Conservation (phyloP, 2,888 invertebrate genomes). For the Oegoconia quadripuncta region DNA sequence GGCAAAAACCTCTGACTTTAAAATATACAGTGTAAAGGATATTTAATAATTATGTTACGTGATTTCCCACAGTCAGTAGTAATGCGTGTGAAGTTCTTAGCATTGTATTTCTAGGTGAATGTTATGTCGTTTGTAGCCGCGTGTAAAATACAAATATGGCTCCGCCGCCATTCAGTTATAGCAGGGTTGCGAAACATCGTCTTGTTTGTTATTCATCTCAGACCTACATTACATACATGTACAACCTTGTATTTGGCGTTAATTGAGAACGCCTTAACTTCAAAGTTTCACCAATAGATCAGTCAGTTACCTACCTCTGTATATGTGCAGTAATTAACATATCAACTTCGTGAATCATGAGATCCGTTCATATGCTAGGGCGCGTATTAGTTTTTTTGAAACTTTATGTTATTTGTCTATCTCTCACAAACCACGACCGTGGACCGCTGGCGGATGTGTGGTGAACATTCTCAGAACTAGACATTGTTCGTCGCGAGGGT, state of each 20-base stretch:
- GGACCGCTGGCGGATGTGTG: no score
- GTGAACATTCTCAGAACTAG: no score
- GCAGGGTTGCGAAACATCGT: conserved; percentile 53
- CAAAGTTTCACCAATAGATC: conserved; percentile 23
- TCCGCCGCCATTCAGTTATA: conserved; percentile 43
- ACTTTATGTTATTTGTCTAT: no score
- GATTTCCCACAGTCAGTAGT: conserved; percentile 47
- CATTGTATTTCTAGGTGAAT: conserved; percentile 63
- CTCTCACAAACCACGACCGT: no score
- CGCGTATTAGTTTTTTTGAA: no score
- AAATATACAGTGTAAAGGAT: background rate
- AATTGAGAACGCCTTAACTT: conserved; percentile 42
- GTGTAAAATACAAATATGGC: conserved; percentile 34
- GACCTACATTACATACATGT: no score
- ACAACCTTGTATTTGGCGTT: conserved; percentile 50
- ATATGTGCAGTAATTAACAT: background rate
- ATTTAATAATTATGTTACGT: conserved; percentile 9
- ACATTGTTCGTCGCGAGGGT: no score
- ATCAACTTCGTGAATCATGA: no score
- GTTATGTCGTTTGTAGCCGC: conserved; percentile 42
- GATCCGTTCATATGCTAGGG: no score
- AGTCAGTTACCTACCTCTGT: background rate
- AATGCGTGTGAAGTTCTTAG: conserved; percentile 64
- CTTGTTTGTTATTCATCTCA: conserved; percentile 54
- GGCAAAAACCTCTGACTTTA: no score